A percentile compares a stretch with the other conserved stretches of the same genome.
Evolutionary conservation across 2,888 invertebrate species (phyloP).

Genomic region (Julus scanicus): DNA sequence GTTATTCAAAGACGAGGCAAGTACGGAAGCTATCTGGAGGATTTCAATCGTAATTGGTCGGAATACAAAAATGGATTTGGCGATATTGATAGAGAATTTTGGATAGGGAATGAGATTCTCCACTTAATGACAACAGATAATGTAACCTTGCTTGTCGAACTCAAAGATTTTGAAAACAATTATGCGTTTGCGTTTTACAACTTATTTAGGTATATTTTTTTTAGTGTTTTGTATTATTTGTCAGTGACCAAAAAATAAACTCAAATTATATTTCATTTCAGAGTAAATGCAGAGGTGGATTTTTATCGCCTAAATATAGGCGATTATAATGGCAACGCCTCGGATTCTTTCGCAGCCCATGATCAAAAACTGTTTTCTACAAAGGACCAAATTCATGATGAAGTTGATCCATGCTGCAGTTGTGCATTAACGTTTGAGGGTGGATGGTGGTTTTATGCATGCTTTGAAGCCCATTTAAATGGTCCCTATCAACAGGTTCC

Average conservation of each 20-base stretch:
- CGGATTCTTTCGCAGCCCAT: constrained; percentile 71
- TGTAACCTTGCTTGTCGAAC: constrained; percentile 69
- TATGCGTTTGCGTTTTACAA: constrained; percentile 71
- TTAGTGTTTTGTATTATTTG: too few relatives aligned
- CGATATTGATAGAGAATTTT: constrained; percentile 76
- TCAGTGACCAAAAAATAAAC: neutral
- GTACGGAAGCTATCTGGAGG: constrained; percentile 66
- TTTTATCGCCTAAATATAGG: constrained; percentile 65
- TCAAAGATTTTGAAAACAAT: constrained; percentile 69
- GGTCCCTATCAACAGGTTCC: constrained; percentile 69
- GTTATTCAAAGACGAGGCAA: constrained; percentile 65
- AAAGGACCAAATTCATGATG: constrained; percentile 69
- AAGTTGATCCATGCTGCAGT: constrained; percentile 70
- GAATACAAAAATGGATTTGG: constrained; percentile 79
- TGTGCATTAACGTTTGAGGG: constrained; percentile 71
- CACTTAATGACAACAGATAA: constrained; percentile 67
- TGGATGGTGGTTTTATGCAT: constrained; percentile 75
- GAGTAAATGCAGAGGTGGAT: constrained; percentile 61
- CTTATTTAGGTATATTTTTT: constrained; percentile 64
- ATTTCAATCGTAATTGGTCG: constrained; percentile 75
- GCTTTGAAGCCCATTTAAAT: constrained; percentile 72
- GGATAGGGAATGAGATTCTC: constrained; percentile 74
- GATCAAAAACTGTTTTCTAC: constrained; percentile 70
- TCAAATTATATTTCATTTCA: constrained; percentile 58
- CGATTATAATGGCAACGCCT: constrained; percentile 69